phyloP scores from a whole-genome alignment of 2,888 invertebrate genomes.

The Conomelus anceps region DNA sequence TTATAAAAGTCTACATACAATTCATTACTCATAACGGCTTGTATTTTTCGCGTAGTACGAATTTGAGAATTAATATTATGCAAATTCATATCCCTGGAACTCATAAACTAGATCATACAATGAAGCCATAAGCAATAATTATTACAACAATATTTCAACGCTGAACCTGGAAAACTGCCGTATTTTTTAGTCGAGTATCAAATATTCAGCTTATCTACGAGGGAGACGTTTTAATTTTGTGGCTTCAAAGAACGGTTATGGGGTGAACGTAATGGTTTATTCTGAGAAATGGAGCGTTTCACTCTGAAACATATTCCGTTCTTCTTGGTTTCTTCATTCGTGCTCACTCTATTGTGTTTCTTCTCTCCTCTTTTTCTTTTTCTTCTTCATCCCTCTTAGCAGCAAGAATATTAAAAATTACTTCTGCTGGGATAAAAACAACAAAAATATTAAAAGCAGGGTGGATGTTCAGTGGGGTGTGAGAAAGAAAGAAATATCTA shows the following conservation, averaged over 20 bases:
- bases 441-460: constrained; percentile 15
- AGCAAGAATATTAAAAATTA: constrained; percentile 18
- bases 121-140: background rate
- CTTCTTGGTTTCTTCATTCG: background rate
- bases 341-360: background rate
- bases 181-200: background rate
- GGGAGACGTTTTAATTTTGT: background rate
- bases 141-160: background rate
- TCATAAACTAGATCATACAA: background rate
- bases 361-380: background rate
- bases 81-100: background rate
- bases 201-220: background rate
- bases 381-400: background rate
- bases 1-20: too few species aligned
- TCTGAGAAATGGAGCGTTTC: background rate
- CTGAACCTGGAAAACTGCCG: background rate
- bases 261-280: background rate
- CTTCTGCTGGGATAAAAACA: constrained; percentile 14
- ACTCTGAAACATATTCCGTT: background rate
- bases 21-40: too few species aligned
- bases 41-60: too few species aligned
- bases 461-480: constrained; percentile 10
- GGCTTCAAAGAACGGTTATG: background rate
- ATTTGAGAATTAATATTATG: background rate
- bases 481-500: constrained; percentile 19